Base-by-base conservation (phyloP, 2,888 invertebrate genomes). In the Elaeidobius kamerunicus region DNA sequence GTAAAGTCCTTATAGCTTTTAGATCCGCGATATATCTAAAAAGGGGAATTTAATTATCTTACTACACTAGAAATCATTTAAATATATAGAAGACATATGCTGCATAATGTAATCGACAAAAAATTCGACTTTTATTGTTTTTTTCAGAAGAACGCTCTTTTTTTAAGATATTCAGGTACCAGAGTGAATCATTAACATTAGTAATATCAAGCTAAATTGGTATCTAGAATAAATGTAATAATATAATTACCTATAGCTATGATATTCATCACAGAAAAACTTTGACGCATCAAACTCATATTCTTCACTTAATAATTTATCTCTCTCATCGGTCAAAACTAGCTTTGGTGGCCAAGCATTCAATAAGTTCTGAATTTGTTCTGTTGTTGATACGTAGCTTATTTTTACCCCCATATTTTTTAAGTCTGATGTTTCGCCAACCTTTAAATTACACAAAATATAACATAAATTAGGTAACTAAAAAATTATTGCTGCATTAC, bases 271-370 rank as follows among this genome's bases (percentile, higher is more conserved):
- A 32, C 36, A 41, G 36, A 57, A 57, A 27, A 57, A 55, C 38
- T 55, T 57, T 2, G 52, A 42, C 1, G 64, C 63, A 17, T 63
- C 63, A 20, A 70, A 50, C 7, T 59, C 56, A 14, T 64, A 55
- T 39, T 66, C 64, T 45, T 64, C 62, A 5, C 63, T 63, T 17
- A 69, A 42, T 2, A 47, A 44, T 20, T 58, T 47, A 36, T 67
- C 64, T 19, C 60, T 63, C 46, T 65, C 63, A 40, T 70, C 65
- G 9, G 62, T 57, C 9, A 71, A 39, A 4, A 65, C 47, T 3
- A 72, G 43, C 51, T 62, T 67, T 5, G 69, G 68, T 1, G 64
- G 64, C 66, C 68, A 70, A 3, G 60, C 56, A 20, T 65, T 62
- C 6, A 72, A 42, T 15, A 69, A 46, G 27, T 63, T 62, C 7